Conservation (phyloP, 2,113 vertebrate species). For the Amblyopsis rosae region DNA sequence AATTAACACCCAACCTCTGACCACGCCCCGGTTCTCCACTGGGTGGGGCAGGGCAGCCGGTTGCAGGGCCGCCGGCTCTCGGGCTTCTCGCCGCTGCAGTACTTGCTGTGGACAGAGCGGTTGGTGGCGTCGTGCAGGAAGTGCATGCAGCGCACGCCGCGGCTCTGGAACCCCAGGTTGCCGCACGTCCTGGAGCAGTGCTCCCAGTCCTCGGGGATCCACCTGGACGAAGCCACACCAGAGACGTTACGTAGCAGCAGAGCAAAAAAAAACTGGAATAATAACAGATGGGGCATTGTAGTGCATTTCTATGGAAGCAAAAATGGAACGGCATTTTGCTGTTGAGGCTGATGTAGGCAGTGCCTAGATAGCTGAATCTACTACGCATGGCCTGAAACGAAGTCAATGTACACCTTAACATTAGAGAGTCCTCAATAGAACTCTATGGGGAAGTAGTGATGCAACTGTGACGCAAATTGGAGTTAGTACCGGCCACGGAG, state of each 20-base stretch:
- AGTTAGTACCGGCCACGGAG: too few species aligned
- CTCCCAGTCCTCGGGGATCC: constrained; percentile 92
- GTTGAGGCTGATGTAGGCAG: too few species aligned
- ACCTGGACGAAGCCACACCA: constrained; percentile 71
- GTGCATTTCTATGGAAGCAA: too few species aligned
- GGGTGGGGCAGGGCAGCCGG: constrained; percentile 80
- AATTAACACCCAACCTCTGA: constrained; percentile 78
- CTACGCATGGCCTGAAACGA: too few species aligned
- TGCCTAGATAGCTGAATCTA: too few species aligned
- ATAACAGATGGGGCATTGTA: neutral
- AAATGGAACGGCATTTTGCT: too few species aligned
- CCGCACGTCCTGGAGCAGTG: constrained; percentile 94
- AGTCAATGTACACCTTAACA: too few species aligned
- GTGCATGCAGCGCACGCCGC: constrained; percentile 90
- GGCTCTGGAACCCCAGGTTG: constrained; percentile 88
- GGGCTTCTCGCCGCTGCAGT: constrained; percentile 85
- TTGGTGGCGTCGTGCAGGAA: constrained; percentile 81
- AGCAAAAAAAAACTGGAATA: neutral
- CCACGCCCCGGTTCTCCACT: constrained; percentile 92
- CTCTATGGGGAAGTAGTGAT: too few species aligned
- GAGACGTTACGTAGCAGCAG: neutral
- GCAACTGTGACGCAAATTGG: too few species aligned
- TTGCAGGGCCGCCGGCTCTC: constrained; percentile 88
- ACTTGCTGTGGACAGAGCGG: constrained; percentile 90
- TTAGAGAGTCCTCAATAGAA: too few species aligned